Evolutionary conservation across 1,140 invertebrate species (phyloP), one percentile per base, ranked within the genome.

Genomic region (Cecropterus lyciades): DNA sequence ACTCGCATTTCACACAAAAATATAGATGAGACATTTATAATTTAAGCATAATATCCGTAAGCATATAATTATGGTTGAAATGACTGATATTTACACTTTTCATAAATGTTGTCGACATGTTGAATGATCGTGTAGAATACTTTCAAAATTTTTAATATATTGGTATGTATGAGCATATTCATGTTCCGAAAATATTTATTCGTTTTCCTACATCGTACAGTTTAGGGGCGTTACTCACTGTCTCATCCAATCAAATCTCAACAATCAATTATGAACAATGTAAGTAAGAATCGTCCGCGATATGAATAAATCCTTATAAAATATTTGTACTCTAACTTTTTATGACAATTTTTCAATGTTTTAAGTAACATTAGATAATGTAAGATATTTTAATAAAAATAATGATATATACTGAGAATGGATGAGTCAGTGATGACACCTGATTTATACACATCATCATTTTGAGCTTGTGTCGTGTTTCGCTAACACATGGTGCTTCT

Each of bases 401-500:
- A n/a, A n/a, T n/a, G n/a, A n/a, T n/a, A n/a, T n/a, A 40, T 40
- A 40, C 30, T 42, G 15, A 0, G 6, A 55, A 53, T 30, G n/a
- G 17, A 60, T 15, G 16, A 59, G 13, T 57, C 14, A 57, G 20
- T 11, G 42, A 30, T 67, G 68, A 65, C 55, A 52, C 42, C 52
- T 64, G 55, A n/a, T n/a, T 70, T 69, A 74, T 73, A 83, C 60
- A 30, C 27, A 15, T 46, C 0, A 70, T 79, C 79, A 80, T 84
- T 73, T 77, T 66, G 69, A 74, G 85, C 84, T 87, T 87, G 67
- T 81, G 73, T 86, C 77, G 72, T 84, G 79, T 75, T 78, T 64
- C 62, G 85, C 84, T 86, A 84, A 86, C 80, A 86, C 75, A 84
- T 81, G 73, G 71, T 64, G 82, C 85, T 87, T 70, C 76, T 48